phyloP scores from a whole-genome alignment of 2,888 invertebrate species.

The Phyllotreta striolata region DNA sequence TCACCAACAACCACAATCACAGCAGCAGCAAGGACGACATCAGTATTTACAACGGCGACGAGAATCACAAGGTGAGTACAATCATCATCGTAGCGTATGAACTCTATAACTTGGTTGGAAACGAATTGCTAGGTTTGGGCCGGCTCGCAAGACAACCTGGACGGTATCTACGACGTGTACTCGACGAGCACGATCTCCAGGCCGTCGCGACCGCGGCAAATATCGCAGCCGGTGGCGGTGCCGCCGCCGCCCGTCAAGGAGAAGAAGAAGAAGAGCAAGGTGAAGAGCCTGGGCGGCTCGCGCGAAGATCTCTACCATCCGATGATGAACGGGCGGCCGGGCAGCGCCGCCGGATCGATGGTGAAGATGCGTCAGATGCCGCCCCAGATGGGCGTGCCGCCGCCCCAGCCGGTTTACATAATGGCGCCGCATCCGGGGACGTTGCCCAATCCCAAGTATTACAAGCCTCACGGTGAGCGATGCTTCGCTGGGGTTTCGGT shows the following conservation, averaged over 20 bases:
- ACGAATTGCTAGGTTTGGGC: constrained; percentile 77
- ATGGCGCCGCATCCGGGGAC: constrained; percentile 58
- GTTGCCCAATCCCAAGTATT: constrained; percentile 60
- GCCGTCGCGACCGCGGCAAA: constrained; percentile 81
- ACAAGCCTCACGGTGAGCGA: constrained; percentile 60
- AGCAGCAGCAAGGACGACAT: constrained; percentile 71
- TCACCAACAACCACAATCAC: constrained; percentile 57
- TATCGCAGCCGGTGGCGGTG: constrained; percentile 81
- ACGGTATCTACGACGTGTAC: constrained; percentile 75
- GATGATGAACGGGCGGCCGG: constrained; percentile 64
- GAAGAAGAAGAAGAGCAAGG: constrained; percentile 67
- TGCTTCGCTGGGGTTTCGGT: neutral
- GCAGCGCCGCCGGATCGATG: constrained; percentile 59
- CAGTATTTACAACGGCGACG: constrained; percentile 88
- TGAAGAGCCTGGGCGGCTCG: constrained; percentile 58
- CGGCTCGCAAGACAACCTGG: constrained; percentile 78
- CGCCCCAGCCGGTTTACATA: constrained; percentile 60
- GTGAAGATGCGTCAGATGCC: constrained; percentile 58
- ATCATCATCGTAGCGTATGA: too few relatives aligned
- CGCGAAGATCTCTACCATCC: constrained; percentile 67
- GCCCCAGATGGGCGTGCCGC: constrained; percentile 48
- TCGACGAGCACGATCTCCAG: constrained; percentile 68
- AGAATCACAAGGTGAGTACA: constrained; percentile 89
- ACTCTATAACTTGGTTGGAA: too few relatives aligned
- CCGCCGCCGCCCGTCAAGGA: constrained; percentile 75